phyloP scores from a whole-genome alignment of 2,888 invertebrate species.

The Erebia aethiops region DNA sequence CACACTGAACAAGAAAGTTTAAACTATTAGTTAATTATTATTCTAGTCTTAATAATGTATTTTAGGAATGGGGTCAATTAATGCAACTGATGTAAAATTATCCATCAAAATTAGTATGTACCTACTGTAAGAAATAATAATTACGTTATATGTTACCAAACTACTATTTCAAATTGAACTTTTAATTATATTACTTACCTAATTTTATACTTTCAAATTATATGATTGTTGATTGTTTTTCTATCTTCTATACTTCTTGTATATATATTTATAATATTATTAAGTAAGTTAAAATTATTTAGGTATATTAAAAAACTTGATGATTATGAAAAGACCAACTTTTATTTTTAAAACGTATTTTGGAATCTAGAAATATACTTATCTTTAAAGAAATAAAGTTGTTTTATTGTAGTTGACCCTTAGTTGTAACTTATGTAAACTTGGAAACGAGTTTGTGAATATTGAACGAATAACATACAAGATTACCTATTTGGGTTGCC shows the following conservation, averaged over 20 bases:
- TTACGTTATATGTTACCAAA: not conserved
- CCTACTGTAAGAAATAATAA: not conserved
- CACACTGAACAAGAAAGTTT: too few relatives aligned
- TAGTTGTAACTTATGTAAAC: too few relatives aligned
- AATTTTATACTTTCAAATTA: not conserved
- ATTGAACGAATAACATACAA: too few relatives aligned
- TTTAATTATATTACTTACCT: not conserved
- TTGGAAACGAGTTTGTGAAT: too few relatives aligned
- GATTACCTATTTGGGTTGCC: too few relatives aligned
- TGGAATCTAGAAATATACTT: slow-evolving; percentile 8
- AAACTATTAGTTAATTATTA: too few relatives aligned
- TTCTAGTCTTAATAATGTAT: too few relatives aligned
- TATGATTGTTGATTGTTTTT: not conserved
- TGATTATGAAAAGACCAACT: not conserved
- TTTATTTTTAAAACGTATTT: slow-evolving; percentile 1
- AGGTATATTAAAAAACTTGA: not conserved
- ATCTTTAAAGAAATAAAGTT: not conserved
- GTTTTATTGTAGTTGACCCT: not conserved
- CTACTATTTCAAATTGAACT: not conserved
- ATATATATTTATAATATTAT: not conserved
- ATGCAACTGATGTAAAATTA: too few relatives aligned
- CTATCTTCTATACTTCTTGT: not conserved
- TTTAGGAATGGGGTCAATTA: too few relatives aligned
- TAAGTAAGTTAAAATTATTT: not conserved
- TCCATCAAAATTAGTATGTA: not conserved